Evolutionary conservation across 2,797 vertebrate genomes (phyloP), one percentile per base, ranked within the genome.

Genomic region (Masticophis lateralis): DNA sequence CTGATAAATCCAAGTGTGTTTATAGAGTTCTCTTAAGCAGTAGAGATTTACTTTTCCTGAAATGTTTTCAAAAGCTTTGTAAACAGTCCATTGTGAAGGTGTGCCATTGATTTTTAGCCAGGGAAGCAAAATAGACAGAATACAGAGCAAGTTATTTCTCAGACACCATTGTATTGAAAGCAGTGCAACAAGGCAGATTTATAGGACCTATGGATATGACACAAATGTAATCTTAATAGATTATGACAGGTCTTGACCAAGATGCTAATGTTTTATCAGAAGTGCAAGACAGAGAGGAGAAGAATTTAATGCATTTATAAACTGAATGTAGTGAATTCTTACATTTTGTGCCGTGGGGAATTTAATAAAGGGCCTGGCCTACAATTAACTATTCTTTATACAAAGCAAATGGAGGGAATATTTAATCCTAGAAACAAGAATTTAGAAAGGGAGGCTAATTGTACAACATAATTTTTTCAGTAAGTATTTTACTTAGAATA

Each of bases 151-250:
- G 69, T 93, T 87, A 2, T 2, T 94, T 11, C 0, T 14, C 1
- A 60, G 83, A 7, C 0, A 2, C 51, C 91, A 28, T 28, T 92
- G 22, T 88, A 12, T 63, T 53, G 56, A 47, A 93, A 32, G 57
- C 10, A 60, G 11, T 6, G 90, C 37, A 93, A 27, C 92, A 93
- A 92, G 10, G 1, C 13, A 93, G 69, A 91, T 57, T 93, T 93
- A 93, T 55, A 3, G 51, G 93, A 92, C 83, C 53, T 74, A 91
- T 83, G 27, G 94, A 91, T 89, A 88, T 94, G 83, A 91, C 91
- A 95, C 13, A 43, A 89, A n/a, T 66, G 59, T 89, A 87, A 79
- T 56, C 63, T 91, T 74, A 92, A 88, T 32, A 18, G 43, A 37
- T 16, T 55, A n/a, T 47, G 86, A 27, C 55, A 2, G 43, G 16